Evolutionary conservation across 2,113 vertebrate species (phyloP).

Genomic region (Symphodus melops): DNA sequence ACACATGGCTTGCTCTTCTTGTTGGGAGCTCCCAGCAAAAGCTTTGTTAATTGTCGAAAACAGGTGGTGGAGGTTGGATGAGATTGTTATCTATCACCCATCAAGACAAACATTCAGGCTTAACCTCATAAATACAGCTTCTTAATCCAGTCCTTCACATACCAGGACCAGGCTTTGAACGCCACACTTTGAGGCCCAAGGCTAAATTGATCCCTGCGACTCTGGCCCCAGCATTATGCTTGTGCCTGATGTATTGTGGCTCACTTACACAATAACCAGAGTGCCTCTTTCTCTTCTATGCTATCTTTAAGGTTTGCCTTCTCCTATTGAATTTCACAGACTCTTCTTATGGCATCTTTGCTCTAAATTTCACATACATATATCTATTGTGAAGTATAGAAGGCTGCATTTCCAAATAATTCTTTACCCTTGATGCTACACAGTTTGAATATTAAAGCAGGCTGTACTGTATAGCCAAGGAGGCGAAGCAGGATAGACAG

Average conservation of each 20-base stretch:
- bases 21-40: conserved; percentile 26
- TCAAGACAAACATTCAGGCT: conserved; percentile 61
- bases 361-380: conserved; percentile 10
- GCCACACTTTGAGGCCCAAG: conserved; percentile 49
- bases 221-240: conserved; percentile 52
- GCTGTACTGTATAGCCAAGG: conserved; percentile 55
- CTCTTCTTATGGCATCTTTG: not conserved
- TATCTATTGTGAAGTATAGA: conserved; percentile 31
- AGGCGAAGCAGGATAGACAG: conserved; percentile 68
- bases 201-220: conserved; percentile 67
- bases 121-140: conserved; percentile 69
- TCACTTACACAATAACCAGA: conserved; percentile 26
- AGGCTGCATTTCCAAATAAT: conserved; percentile 31
- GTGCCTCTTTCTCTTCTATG: conserved; percentile 22
- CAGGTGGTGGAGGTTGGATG: conserved; percentile 63
- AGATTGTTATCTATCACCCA: conserved; percentile 63
- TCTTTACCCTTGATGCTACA: conserved; percentile 48
- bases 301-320: conserved; percentile 25
- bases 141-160: conserved; percentile 71
- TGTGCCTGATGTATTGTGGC: conserved; percentile 42
- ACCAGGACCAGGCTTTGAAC: conserved; percentile 62
- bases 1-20: not conserved
- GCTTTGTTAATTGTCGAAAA: conserved; percentile 54
- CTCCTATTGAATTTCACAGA: conserved; percentile 15
- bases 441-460: conserved; percentile 72